These are phyloP conservation scores for Kradibia gibbosae DNA, from an alignment of 1,140 invertebrate species.

Conservation along the genomic window DNA sequence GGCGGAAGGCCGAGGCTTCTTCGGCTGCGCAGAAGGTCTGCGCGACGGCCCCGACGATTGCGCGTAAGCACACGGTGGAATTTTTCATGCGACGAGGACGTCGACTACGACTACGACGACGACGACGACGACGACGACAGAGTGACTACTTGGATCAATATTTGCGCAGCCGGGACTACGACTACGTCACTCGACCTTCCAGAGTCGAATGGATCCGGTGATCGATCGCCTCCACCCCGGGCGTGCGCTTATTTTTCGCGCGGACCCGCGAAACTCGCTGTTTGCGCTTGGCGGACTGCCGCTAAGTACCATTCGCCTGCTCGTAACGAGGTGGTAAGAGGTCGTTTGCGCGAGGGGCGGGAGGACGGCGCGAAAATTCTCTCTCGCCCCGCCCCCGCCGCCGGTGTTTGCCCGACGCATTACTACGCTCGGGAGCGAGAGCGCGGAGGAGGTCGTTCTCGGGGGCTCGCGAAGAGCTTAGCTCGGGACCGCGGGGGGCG, in stretches of 20 bases:
- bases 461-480: no score
- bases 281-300: background rate
- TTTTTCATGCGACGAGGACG: constrained; percentile 62
- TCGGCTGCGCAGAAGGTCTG: constrained; percentile 36
- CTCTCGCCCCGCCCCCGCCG: no score
- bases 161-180: constrained; percentile 67
- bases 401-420: constrained; percentile 61
- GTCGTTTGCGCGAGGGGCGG: background rate
- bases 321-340: background rate
- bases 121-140: constrained; percentile 49
- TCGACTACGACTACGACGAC: constrained; percentile 33
- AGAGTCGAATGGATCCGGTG: constrained; percentile 6
- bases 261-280: background rate
- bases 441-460: no score
- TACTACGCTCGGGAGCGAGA: constrained; percentile 51
- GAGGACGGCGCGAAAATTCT: background rate
- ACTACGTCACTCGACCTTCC: constrained; percentile 66
- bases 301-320: background rate
- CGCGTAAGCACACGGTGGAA: constrained; percentile 60
- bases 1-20: constrained; percentile 37
- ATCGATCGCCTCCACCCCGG: background rate
- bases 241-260: constrained; percentile 35
- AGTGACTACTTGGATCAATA: constrained; percentile 69
- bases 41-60: constrained; percentile 20
- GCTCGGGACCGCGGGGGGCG: no score